Percentiles rank a stretch among this genome's conserved stretches.
These are phyloP conservation scores for Limanda limanda DNA, from an alignment of 2,113 vertebrate genomes.

Conservation along the genomic window DNA sequence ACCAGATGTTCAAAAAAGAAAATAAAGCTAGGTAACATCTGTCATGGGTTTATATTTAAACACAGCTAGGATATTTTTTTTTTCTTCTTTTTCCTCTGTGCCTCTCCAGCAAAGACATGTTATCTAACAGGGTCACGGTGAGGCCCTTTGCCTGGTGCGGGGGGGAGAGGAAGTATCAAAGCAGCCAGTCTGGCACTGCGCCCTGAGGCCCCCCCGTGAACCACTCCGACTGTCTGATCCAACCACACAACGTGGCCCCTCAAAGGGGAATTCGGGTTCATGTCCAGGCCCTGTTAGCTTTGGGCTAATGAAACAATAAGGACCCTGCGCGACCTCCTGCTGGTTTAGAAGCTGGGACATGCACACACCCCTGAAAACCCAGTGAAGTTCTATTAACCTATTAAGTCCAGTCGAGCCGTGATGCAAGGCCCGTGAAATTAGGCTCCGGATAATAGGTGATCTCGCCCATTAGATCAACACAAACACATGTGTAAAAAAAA, in stretches of 20 bases:
- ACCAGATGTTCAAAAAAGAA: conserved; percentile 20
- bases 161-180: conserved; percentile 71
- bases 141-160: conserved; percentile 62
- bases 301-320: conserved; percentile 48
- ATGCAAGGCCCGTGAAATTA: background rate
- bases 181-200: conserved; percentile 69
- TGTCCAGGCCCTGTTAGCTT: conserved; percentile 35
- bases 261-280: conserved; percentile 28
- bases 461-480: conserved; percentile 16
- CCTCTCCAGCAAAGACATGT: conserved; percentile 59
- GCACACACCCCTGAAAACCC: background rate
- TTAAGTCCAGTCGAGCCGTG: background rate
- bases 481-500: conserved; percentile 11
- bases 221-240: conserved; percentile 70
- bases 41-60: conserved; percentile 39
- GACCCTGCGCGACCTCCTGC: conserved; percentile 46
- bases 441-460: background rate
- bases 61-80: conserved; percentile 19
- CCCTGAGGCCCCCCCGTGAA: conserved; percentile 62
- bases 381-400: conserved; percentile 1
- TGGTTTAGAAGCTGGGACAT: conserved; percentile 14
- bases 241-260: conserved; percentile 34
- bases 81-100: background rate
- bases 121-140: conserved; percentile 76
- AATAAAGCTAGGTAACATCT: conserved; percentile 46